Evolutionary conservation across 2,888 invertebrate genomes (phyloP).

Genomic region (Augochlorella aurata): DNA sequence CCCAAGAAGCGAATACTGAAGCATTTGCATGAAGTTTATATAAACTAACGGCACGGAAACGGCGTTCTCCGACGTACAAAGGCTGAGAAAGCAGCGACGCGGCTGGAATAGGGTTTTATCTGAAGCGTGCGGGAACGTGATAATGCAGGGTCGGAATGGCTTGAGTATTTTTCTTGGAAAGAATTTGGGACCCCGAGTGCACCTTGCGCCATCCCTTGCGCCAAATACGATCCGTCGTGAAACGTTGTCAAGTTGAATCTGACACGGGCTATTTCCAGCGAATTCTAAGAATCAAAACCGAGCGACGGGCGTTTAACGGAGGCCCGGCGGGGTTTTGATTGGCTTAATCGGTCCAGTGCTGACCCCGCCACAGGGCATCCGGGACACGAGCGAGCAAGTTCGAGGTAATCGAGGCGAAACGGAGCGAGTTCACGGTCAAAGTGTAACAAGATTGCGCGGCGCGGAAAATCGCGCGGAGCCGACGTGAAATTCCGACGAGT

Average conservation of each 20-base stretch:
- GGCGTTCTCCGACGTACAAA: not conserved
- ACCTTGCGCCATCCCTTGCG: not conserved
- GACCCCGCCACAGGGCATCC: not conserved
- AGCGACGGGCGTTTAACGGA: too few species aligned
- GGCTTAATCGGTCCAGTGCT: not conserved
- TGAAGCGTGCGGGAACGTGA: not conserved
- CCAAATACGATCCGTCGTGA: not conserved
- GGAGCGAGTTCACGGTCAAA: slow-evolving; percentile 13
- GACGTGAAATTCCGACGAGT: slow-evolving; percentile 60
- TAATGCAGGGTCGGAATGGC: not conserved
- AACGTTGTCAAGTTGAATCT: not conserved
- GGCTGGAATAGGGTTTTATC: not conserved
- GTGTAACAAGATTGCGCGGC: not conserved
- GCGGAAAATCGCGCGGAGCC: slow-evolving; percentile 29
- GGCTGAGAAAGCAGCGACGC: not conserved
- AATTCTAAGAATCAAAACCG: too few species aligned
- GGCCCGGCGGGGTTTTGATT: not conserved
- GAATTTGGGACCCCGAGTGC: not conserved
- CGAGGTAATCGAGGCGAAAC: slow-evolving; percentile 20
- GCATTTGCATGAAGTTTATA: slow-evolving; percentile 8
- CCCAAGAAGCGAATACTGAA: not conserved
- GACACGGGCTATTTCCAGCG: too few species aligned
- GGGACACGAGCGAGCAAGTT: not conserved
- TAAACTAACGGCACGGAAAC: slow-evolving; percentile 1
- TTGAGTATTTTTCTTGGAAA: not conserved